Percentiles rank a stretch among this genome's conserved stretches.
phyloP scores from a whole-genome alignment of 2,888 invertebrate genomes.

The Tenthredo mesomela region DNA sequence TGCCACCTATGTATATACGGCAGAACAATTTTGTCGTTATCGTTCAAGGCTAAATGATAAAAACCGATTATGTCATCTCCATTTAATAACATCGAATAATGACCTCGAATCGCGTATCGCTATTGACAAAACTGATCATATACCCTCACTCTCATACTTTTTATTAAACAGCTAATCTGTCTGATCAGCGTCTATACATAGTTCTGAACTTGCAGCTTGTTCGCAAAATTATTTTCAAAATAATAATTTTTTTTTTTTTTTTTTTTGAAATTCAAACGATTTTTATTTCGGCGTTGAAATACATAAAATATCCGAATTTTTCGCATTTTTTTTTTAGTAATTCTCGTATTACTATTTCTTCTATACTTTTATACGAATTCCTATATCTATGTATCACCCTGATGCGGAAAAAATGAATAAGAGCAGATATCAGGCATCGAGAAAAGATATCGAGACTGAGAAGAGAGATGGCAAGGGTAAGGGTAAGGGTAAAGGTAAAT shows the following conservation, averaged over 20 bases:
- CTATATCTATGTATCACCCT: not conserved
- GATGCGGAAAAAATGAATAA: not conserved
- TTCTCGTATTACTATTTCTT: too few relatives aligned
- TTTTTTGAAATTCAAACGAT: too few relatives aligned
- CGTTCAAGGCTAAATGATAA: conserved; percentile 5
- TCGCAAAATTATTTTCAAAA: not conserved
- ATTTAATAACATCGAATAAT: conserved; percentile 11
- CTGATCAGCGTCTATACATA: conserved; percentile 53
- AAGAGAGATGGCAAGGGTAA: not conserved
- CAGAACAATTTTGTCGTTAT: conserved; percentile 2
- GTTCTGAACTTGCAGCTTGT: conserved; percentile 1
- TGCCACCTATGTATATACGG: not conserved
- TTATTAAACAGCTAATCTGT: not conserved
- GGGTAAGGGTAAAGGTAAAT: conserved; percentile 37
- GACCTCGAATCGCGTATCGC: conserved; percentile 18
- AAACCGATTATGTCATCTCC: conserved; percentile 15
- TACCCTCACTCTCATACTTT: conserved; percentile 36
- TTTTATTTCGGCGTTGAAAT: too few relatives aligned
- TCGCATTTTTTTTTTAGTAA: too few relatives aligned
- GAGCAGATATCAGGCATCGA: not conserved
- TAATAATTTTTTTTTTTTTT: too few relatives aligned
- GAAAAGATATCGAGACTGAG: conserved; percentile 7
- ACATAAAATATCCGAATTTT: too few relatives aligned
- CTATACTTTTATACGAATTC: too few relatives aligned
- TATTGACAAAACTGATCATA: conserved; percentile 2